phyloP scores from a whole-genome alignment of 1,140 invertebrate genomes.

The Leptopilina boulardi region DNA sequence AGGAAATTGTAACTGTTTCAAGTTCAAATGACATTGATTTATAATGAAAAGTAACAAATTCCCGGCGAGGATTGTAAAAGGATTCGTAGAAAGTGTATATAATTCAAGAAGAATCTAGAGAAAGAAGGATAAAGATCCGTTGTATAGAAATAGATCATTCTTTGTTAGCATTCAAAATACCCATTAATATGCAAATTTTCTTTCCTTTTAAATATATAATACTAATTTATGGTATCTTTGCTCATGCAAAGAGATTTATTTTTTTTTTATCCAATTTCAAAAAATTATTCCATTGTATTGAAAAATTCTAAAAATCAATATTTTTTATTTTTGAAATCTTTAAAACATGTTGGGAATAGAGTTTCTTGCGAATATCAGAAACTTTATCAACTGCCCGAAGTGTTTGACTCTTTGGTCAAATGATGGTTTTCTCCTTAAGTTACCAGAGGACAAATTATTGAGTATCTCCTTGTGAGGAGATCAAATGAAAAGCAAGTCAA shows the following conservation, averaged over 20 bases:
- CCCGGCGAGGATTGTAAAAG: not conserved
- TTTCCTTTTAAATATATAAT: too few relatives aligned
- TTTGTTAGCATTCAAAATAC: not conserved
- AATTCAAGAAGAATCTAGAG: not conserved
- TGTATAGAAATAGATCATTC: too few relatives aligned
- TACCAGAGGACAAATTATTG: conserved; percentile 67
- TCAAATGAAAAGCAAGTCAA: conserved; percentile 43
- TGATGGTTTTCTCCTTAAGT: conserved; percentile 43
- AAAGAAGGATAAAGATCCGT: not conserved
- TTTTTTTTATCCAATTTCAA: too few relatives aligned
- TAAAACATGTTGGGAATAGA: not conserved
- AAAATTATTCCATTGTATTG: too few relatives aligned
- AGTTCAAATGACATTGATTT: conserved; percentile 25
- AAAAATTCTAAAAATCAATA: too few relatives aligned
- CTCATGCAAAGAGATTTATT: too few relatives aligned
- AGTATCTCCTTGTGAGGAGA: conserved; percentile 51
- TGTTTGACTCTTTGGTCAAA: conserved; percentile 26
- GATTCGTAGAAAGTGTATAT: conserved; percentile 17
- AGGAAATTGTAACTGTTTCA: conserved; percentile 21
- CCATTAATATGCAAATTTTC: not conserved
- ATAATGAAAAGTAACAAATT: conserved; percentile 22
- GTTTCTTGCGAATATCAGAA: conserved; percentile 17
- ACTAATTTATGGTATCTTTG: too few relatives aligned
- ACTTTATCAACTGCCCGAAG: not conserved
- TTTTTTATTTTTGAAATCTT: too few relatives aligned